Base-by-base conservation (phyloP, 2,113 vertebrate species). In the Phaethornis superciliosus region DNA sequence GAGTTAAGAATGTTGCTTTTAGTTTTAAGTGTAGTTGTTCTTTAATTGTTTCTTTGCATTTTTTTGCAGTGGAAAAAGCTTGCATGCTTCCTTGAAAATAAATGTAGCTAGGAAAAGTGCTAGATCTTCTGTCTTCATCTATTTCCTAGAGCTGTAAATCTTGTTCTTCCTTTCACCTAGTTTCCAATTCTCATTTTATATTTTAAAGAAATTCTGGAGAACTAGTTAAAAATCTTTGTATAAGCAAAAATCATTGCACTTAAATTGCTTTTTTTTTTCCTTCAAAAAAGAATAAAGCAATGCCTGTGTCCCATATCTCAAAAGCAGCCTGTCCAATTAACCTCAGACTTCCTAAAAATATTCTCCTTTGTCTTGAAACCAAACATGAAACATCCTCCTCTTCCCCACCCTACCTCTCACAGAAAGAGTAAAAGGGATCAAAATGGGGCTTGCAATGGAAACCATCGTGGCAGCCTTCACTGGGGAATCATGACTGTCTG, bases 281-380 rank as follows among this genome's bases (percentile, higher is more conserved):
- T 26, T 81, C 81, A 32, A 51, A 44, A 92, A 89, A 77, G 83
- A 72, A 75, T 88, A 80, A 93, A 91, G 79, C 88, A 90, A 76
- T 0, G 3, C 69, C 77, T 87, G 9, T 78, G 83, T 95, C 65
- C 88, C 93, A 27, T 95, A 93, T 96, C 95, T 96, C 71, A 95
- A 90, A 95, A 95, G 62, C 89, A 96, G 24, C 74, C 37, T 94
- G 91, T 88, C 92, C 70, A 96, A 90, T 97, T 96, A 96, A 93
- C 89, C 93, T 96, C 90, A 96, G 77, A 90, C 93, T 96, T 97
- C 94, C 96, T 96, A 95, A 96, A 96, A 96, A 96, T 96, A 91
- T 93, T 97, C 87, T 94, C 86, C 56, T 86, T 90, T 95, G 90
- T 95, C 92, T 94, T 91, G 87, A 96, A 95, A 85, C 88, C 93